Percentiles rank a stretch among this genome's conserved stretches.
phyloP scores from a whole-genome alignment of 2,888 invertebrate species.

The Coleophora flavipennella region DNA sequence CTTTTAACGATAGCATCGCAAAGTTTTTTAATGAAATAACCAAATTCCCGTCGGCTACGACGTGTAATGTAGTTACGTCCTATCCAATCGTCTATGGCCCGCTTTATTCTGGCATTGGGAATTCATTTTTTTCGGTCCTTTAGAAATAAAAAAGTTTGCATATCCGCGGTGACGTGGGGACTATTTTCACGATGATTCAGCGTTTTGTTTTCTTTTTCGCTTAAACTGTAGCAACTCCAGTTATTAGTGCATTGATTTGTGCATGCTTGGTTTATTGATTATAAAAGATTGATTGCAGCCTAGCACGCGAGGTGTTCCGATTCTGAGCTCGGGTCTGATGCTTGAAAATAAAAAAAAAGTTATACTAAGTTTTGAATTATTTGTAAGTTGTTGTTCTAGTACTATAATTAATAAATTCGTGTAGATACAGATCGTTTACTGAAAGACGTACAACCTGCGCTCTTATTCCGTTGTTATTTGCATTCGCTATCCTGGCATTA shows the following conservation, averaged over 20 bases:
- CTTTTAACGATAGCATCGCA: conserved; percentile 63
- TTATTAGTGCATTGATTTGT: conserved; percentile 63
- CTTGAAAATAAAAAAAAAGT: conserved; percentile 29
- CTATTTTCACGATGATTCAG: background rate
- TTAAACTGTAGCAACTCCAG: conserved; percentile 24
- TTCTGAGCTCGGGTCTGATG: conserved; percentile 18
- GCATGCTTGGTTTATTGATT: conserved; percentile 60
- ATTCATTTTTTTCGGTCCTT: background rate
- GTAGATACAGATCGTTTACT: no score
- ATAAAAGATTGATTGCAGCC: conserved; percentile 51
- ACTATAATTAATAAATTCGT: no score
- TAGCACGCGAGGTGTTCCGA: conserved; percentile 42
- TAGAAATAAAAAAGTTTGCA: background rate
- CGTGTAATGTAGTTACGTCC: conserved; percentile 44
- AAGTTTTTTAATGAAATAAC: conserved; percentile 71
- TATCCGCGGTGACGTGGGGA: conserved; percentile 13
- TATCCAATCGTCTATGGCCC: conserved; percentile 33
- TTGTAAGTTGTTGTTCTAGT: no score
- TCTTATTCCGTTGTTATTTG: no score
- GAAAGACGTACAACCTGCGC: background rate
- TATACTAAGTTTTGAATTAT: no score
- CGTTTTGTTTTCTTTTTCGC: conserved; percentile 31
- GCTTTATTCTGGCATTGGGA: conserved; percentile 16
- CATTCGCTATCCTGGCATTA: no score
- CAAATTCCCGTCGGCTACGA: conserved; percentile 55